Conservation (phyloP, 2,888 invertebrate species). For the Caenorhabditis sp. region DNA sequence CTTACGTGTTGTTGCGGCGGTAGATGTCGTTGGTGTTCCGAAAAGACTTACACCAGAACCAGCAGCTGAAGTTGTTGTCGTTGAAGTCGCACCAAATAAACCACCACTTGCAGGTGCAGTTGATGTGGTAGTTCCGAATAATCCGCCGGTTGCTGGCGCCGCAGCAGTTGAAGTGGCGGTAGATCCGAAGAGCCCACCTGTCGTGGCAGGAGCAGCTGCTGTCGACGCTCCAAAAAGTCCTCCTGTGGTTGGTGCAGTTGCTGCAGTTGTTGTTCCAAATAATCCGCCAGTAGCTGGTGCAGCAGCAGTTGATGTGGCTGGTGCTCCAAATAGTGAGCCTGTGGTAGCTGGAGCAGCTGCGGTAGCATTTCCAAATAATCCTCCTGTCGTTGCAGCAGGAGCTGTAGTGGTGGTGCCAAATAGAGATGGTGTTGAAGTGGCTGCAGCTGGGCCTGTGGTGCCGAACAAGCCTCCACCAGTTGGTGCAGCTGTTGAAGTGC, state of each 20-base stretch:
- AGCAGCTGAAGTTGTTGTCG: slow-evolving; percentile 4
- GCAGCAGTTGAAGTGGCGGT: slow-evolving; percentile 12
- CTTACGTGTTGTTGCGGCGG: slow-evolving; percentile 13
- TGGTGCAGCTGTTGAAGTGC: background rate
- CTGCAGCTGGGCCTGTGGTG: slow-evolving; percentile 4
- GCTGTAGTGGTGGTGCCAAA: slow-evolving; percentile 4
- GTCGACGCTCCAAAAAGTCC: slow-evolving; percentile 2
- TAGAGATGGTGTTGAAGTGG: slow-evolving; percentile 3
- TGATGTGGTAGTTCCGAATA: slow-evolving; percentile 5
- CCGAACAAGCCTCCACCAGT: slow-evolving; percentile 7
- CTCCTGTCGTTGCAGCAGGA: slow-evolving; percentile 8
- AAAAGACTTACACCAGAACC: slow-evolving; percentile 27
- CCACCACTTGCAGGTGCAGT: slow-evolving; percentile 3
- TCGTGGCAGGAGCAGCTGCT: slow-evolving; percentile 7
- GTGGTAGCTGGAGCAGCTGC: slow-evolving; percentile 10
- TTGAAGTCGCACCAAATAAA: slow-evolving; percentile 18
- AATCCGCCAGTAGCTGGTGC: slow-evolving; percentile 9
- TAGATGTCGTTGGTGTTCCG: slow-evolving; percentile 22
- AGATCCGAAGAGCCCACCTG: slow-evolving; percentile 12
- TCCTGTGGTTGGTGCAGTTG: slow-evolving; percentile 10
- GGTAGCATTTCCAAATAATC: slow-evolving; percentile 16
- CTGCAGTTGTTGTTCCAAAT: slow-evolving; percentile 16
- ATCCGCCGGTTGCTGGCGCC: slow-evolving; percentile 9
- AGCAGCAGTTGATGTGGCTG: slow-evolving; percentile 14
- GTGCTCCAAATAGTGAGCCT: background rate